These are phyloP conservation scores for Takifugu ocellatus DNA, from an alignment of 2,797 vertebrate species.

Conservation along the genomic window DNA sequence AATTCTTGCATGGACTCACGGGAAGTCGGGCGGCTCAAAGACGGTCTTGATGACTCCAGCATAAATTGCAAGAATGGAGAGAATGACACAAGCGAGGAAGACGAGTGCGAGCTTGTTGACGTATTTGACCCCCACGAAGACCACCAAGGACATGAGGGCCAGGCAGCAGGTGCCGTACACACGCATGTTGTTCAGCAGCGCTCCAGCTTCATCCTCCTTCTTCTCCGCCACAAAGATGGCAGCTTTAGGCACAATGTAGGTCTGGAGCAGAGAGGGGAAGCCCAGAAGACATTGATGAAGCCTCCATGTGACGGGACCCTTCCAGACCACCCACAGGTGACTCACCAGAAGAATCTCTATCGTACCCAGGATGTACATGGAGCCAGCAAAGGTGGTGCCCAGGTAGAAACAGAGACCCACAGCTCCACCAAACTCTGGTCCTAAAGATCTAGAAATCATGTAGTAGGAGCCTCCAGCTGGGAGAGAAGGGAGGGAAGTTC, in stretches of 20 bases:
- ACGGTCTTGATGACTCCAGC: conserved; percentile 93
- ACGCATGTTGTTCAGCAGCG: conserved; percentile 92
- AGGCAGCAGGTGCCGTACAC: conserved; percentile 91
- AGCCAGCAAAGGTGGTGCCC: conserved; percentile 95
- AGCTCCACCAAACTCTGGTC: conserved; percentile 94
- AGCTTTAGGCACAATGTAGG: conserved; percentile 89
- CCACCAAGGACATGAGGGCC: conserved; percentile 85
- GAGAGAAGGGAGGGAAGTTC: neutral
- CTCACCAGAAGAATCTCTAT: conserved; percentile 95
- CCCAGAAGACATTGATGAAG: neutral
- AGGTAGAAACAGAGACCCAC: conserved; percentile 96
- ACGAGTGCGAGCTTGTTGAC: conserved; percentile 95
- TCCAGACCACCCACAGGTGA: conserved; percentile 6
- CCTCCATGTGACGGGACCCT: too few relatives aligned
- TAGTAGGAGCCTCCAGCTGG: conserved; percentile 95
- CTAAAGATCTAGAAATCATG: conserved; percentile 95
- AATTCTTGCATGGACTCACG: conserved; percentile 75
- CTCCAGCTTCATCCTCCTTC: conserved; percentile 71
- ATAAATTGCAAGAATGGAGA: conserved; percentile 94
- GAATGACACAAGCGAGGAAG: conserved; percentile 92
- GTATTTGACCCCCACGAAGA: conserved; percentile 96
- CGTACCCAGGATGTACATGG: conserved; percentile 97
- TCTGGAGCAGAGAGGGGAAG: conserved; percentile 68
- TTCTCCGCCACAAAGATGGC: conserved; percentile 83
- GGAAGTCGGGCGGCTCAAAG: conserved; percentile 87